Conservation (phyloP, 2,113 vertebrate genomes). For the Takifugu flavidus region DNA sequence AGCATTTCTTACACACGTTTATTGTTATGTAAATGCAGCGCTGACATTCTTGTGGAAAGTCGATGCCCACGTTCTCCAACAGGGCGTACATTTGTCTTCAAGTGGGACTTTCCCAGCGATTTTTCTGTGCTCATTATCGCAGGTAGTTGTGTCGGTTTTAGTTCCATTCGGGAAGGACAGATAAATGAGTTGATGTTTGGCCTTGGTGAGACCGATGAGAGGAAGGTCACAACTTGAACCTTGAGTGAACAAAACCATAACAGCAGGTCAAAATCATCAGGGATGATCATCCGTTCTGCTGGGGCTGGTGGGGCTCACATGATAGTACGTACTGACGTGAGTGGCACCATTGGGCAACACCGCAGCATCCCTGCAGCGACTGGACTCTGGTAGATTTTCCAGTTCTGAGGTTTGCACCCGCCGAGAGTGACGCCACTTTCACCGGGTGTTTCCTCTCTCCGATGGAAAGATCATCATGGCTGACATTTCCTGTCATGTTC, state of each 20-base stretch:
- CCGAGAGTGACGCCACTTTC: conserved; percentile 54
- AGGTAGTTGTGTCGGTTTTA: conserved; percentile 53
- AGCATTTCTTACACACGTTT: conserved; percentile 7
- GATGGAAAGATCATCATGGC: conserved; percentile 56
- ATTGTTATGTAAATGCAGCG: conserved; percentile 44
- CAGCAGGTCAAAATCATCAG: conserved; percentile 41
- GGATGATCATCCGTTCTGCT: conserved; percentile 15
- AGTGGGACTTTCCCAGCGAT: conserved; percentile 37
- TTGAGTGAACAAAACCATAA: conserved; percentile 21
- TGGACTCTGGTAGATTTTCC: conserved; percentile 68
- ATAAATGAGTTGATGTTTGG: conserved; percentile 48
- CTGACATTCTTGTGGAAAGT: conserved; percentile 1
- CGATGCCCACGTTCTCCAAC: not conserved
- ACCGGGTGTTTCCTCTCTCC: conserved; percentile 76
- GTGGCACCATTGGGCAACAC: conserved; percentile 37
- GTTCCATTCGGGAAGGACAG: conserved; percentile 60
- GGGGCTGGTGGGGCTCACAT: conserved; percentile 30
- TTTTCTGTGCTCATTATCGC: conserved; percentile 48
- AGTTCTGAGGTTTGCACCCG: conserved; percentile 68
- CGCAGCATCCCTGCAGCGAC: conserved; percentile 1
- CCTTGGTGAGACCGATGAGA: conserved; percentile 53
- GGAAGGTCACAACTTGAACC: conserved; percentile 42
- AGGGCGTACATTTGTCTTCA: conserved; percentile 12
- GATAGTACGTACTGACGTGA: conserved; percentile 16
- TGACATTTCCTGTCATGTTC: conserved; percentile 64